Evolutionary conservation across 2,113 vertebrate genomes (phyloP).

Genomic region (Zapus hudsonius): DNA sequence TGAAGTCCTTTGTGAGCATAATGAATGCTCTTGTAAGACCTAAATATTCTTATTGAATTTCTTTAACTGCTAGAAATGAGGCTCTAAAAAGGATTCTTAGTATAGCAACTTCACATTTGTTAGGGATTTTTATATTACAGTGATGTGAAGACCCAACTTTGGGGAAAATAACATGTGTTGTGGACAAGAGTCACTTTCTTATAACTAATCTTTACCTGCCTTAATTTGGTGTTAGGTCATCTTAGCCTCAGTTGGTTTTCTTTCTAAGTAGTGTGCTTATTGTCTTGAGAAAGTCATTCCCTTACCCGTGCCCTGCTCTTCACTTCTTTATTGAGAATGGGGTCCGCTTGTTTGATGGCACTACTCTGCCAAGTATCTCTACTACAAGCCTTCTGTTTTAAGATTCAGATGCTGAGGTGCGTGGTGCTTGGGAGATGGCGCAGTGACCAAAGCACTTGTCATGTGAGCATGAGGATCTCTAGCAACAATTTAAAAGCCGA

Average conservation of each 20-base stretch:
- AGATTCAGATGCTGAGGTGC: not conserved
- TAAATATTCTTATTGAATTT: not conserved
- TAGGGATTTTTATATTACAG: not conserved
- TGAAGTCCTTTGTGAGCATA: not conserved
- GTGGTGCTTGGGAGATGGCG: not conserved
- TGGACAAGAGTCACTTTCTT: not conserved
- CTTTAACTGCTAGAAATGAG: not conserved
- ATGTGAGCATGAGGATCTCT: no score
- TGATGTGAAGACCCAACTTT: not conserved
- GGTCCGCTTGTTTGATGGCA: not conserved
- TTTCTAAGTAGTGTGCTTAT: not conserved
- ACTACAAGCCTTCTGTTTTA: not conserved
- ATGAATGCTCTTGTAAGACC: not conserved
- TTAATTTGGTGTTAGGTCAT: not conserved
- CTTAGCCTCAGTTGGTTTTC: not conserved
- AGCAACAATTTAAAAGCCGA: no score
- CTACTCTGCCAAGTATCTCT: not conserved
- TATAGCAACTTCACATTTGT: not conserved
- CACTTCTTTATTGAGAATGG: not conserved
- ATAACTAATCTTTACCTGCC: not conserved
- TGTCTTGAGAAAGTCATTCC: not conserved
- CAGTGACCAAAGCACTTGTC: no score
- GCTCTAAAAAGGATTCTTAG: not conserved
- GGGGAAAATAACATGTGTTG: not conserved
- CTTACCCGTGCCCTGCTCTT: not conserved